Percentiles rank a stretch among this genome's conserved stretches.
Conservation (phyloP, 1,140 invertebrate genomes). For the Euborellia annulipes region DNA sequence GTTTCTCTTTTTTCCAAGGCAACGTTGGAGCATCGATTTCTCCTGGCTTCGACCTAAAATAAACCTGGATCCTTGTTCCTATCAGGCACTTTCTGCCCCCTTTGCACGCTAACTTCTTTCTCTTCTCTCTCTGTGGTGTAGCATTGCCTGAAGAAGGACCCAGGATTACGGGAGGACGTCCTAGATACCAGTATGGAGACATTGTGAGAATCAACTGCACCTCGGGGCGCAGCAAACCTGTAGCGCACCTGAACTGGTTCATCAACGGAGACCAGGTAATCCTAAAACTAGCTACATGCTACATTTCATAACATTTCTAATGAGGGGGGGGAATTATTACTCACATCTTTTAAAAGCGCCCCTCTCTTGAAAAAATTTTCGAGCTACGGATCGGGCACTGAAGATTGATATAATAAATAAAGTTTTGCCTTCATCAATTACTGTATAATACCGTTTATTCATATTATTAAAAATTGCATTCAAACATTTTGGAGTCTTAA, state of each 20-base stretch:
- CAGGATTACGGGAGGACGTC: conserved; percentile 57
- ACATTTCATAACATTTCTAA: too few species aligned
- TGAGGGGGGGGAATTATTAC: too few species aligned
- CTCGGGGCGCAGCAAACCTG: conserved; percentile 62
- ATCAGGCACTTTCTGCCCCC: neutral
- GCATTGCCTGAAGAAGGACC: conserved; percentile 70
- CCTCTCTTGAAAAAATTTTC: too few species aligned
- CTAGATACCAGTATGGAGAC: conserved; percentile 67
- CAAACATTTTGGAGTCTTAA: too few species aligned
- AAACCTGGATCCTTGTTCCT: neutral
- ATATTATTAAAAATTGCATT: too few species aligned
- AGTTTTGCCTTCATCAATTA: too few species aligned
- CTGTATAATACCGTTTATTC: too few species aligned
- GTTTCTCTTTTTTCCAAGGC: too few species aligned
- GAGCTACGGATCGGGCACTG: too few species aligned
- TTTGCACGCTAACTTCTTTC: conserved; percentile 1
- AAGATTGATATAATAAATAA: too few species aligned
- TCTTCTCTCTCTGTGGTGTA: conserved; percentile 27
- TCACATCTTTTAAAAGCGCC: too few species aligned
- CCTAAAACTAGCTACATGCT: too few species aligned
- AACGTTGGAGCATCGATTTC: neutral
- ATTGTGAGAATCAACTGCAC: conserved; percentile 68
- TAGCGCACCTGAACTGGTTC: conserved; percentile 68
- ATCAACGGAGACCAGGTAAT: conserved; percentile 72
- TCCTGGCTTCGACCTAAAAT: neutral